Conservation (phyloP, 2,888 invertebrate species). For the Phytoseiulus persimilis region DNA sequence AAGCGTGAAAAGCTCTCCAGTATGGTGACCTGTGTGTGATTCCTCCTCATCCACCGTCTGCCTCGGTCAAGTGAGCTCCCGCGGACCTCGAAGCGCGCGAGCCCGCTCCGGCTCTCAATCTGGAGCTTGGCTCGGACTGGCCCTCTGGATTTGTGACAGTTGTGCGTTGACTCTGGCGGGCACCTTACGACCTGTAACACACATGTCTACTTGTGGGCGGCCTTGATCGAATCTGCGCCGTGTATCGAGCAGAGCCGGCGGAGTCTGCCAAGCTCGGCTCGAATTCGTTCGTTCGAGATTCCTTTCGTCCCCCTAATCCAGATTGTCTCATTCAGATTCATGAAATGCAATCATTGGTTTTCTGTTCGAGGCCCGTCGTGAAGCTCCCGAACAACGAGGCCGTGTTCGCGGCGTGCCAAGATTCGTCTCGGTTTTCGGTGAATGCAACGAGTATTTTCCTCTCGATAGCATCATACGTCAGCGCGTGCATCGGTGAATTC, state of each 20-base stretch:
- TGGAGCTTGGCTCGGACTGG: too few relatives aligned
- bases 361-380: background rate
- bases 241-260: too few relatives aligned
- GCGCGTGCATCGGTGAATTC: background rate
- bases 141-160: too few relatives aligned
- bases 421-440: background rate
- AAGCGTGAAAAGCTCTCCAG: background rate
- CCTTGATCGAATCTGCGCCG: too few relatives aligned
- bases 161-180: too few relatives aligned
- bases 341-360: background rate
- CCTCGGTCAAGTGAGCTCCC: background rate
- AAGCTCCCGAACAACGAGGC: background rate
- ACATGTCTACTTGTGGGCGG: too few relatives aligned
- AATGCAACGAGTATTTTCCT: background rate
- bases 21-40: background rate
- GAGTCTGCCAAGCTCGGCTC: too few relatives aligned
- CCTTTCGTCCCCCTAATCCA: background rate
- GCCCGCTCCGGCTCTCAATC: too few relatives aligned
- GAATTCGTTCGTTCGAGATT: background rate
- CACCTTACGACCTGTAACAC: too few relatives aligned
- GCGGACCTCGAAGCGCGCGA: too few relatives aligned
- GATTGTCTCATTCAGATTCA: background rate
- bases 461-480: too few relatives aligned
- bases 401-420: background rate
- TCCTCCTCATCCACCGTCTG: background rate